These are phyloP conservation scores for Poecilia velifera DNA, from an alignment of 2,797 vertebrate genomes.

Conservation along the genomic window DNA sequence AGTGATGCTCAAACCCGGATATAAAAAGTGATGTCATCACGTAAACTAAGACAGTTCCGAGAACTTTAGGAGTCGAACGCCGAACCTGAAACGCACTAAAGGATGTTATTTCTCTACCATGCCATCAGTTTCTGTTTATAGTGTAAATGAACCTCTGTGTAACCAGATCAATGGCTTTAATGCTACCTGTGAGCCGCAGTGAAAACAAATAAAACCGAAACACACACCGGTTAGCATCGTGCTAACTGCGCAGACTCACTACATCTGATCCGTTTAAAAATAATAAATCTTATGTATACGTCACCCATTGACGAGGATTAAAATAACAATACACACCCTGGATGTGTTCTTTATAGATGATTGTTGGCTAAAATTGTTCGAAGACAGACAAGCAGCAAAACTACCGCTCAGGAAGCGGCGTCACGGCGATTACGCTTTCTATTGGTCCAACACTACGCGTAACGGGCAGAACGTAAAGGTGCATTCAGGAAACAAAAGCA, in stretches of 20 bases:
- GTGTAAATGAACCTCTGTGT: not conserved
- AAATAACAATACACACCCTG: slow-evolving; percentile 40
- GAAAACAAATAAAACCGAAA: not conserved
- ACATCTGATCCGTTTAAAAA: not conserved
- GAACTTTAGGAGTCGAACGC: not conserved
- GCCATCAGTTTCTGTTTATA: not conserved
- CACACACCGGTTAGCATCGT: slow-evolving; percentile 24
- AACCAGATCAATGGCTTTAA: no score
- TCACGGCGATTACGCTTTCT: slow-evolving; percentile 5
- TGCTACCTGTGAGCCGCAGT: not conserved
- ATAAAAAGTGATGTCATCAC: not conserved
- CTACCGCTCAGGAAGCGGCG: slow-evolving; percentile 48
- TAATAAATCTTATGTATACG: rapidly evolving
- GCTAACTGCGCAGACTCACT: slow-evolving; percentile 36
- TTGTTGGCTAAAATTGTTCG: not conserved
- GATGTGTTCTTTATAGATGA: not conserved
- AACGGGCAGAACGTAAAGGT: not conserved
- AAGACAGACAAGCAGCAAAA: slow-evolving; percentile 78
- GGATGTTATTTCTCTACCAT: not conserved
- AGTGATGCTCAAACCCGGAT: not conserved
- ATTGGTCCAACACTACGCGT: slow-evolving; percentile 43
- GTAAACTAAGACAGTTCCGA: not conserved
- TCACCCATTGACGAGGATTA: rapidly evolving
- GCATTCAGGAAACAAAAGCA: not conserved
- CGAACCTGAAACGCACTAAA: not conserved